Conservation (phyloP, 2,888 invertebrate species). For the Ophonus ardosiacus region DNA sequence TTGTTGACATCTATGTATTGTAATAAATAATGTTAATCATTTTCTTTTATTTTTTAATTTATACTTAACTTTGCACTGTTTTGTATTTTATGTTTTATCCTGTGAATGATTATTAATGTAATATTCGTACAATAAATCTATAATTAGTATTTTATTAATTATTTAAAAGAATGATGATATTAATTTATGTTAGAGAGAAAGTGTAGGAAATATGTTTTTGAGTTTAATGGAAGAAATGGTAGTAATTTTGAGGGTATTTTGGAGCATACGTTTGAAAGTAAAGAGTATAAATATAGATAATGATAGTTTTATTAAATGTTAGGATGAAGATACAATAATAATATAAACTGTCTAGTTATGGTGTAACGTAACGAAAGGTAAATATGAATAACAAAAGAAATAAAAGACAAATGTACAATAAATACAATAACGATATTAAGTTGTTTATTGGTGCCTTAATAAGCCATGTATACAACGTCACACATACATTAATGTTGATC, state of each 20-base stretch:
- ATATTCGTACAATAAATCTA: too few species aligned
- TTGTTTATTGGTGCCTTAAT: conserved; percentile 78
- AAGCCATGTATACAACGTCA: conserved; percentile 75
- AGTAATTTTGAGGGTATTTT: neutral
- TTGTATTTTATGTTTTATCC: too few species aligned
- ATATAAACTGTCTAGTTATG: conserved; percentile 48
- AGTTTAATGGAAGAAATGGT: neutral
- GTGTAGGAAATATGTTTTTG: neutral
- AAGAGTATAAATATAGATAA: conserved; percentile 30
- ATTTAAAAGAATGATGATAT: too few species aligned
- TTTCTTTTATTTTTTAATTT: too few species aligned
- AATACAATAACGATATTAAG: conserved; percentile 83
- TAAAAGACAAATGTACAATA: conserved; percentile 65
- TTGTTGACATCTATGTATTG: too few species aligned
- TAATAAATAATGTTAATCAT: too few species aligned
- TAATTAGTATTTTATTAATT: too few species aligned
- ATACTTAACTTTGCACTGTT: too few species aligned
- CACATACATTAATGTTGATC: conserved; percentile 73
- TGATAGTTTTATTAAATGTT: conserved; percentile 49
- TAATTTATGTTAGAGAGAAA: neutral
- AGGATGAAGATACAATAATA: conserved; percentile 47
- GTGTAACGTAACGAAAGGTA: conserved; percentile 44
- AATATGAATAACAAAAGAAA: conserved; percentile 65
- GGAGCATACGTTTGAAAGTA: neutral
- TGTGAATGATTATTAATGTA: too few species aligned